Percentiles rank a stretch among this genome's conserved stretches.
phyloP scores from a whole-genome alignment of 2,797 vertebrate species.

The Saxicola maurus region DNA sequence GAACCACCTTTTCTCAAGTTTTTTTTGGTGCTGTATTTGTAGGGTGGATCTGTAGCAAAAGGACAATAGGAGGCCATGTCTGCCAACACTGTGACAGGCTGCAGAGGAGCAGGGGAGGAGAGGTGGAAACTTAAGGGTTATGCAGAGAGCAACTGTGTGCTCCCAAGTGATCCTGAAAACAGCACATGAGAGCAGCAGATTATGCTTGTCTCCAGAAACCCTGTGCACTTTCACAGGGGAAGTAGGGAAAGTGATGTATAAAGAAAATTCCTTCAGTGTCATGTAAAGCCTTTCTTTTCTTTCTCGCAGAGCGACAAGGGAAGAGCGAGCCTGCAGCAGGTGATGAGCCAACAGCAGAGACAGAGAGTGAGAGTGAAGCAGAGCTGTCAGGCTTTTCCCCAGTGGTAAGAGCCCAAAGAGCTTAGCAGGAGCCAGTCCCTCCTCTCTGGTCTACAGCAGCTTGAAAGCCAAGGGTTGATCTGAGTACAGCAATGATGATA shows the following conservation, averaged over 20 bases:
- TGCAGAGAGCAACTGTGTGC: background rate
- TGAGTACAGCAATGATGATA: background rate
- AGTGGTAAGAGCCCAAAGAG: constrained; percentile 72
- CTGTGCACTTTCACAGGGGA: background rate
- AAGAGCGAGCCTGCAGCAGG: constrained; percentile 86
- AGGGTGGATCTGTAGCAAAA: background rate
- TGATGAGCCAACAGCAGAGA: constrained; percentile 88
- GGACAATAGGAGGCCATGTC: background rate
- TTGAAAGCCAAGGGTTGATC: background rate
- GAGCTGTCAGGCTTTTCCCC: constrained; percentile 93
- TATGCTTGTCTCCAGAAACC: background rate
- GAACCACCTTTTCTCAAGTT: background rate
- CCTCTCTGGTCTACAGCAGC: background rate
- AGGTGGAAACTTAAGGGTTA: background rate
- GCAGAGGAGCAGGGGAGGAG: background rate
- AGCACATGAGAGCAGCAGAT: background rate
- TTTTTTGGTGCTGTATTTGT: background rate
- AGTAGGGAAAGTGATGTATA: background rate
- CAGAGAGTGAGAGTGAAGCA: constrained; percentile 95
- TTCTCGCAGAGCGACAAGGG: constrained; percentile 69
- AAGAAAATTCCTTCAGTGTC: background rate
- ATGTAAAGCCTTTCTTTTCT: background rate
- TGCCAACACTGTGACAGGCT: background rate
- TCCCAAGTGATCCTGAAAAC: background rate
- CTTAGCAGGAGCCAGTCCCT: background rate